Percentiles rank a stretch among this genome's conserved stretches.
Evolutionary conservation across 2,797 vertebrate genomes (phyloP).

Genomic region (Lagodon rhomboides): DNA sequence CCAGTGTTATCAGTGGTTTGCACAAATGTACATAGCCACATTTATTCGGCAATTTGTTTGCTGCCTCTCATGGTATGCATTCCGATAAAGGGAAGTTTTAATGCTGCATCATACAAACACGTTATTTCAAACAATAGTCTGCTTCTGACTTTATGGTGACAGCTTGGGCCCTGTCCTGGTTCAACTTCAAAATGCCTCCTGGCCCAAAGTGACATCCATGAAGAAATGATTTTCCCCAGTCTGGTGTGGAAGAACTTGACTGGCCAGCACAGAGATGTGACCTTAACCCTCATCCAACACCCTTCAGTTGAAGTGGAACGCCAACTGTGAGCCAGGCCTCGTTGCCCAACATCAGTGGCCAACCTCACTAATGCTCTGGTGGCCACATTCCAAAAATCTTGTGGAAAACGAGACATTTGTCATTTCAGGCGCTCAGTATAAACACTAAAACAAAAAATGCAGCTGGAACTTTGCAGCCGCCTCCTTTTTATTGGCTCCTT

Average conservation of each 20-base stretch:
- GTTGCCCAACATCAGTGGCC: not conserved
- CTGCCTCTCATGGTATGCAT: not conserved
- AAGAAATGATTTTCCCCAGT: not conserved
- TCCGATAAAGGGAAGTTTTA: not conserved
- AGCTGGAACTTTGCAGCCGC: conserved; percentile 26
- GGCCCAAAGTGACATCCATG: not conserved
- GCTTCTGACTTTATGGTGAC: not conserved
- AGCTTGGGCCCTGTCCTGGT: not conserved
- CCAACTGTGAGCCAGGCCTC: not conserved
- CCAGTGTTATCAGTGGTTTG: no score
- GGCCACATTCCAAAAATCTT: not conserved
- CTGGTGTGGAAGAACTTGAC: not conserved
- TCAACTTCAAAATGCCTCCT: not conserved
- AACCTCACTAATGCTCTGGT: not conserved
- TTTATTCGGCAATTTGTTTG: no score
- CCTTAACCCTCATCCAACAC: not conserved
- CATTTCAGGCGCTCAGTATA: not conserved
- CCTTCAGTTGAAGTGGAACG: not conserved
- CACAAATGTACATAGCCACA: no score
- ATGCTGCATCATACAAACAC: not conserved
- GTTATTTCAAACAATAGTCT: not conserved
- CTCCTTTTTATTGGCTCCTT: not conserved
- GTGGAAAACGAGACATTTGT: not conserved
- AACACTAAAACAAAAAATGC: conserved; percentile 6
- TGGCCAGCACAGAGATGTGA: not conserved